phyloP scores from a whole-genome alignment of 2,797 vertebrate species.

The Takifugu rubripes region DNA sequence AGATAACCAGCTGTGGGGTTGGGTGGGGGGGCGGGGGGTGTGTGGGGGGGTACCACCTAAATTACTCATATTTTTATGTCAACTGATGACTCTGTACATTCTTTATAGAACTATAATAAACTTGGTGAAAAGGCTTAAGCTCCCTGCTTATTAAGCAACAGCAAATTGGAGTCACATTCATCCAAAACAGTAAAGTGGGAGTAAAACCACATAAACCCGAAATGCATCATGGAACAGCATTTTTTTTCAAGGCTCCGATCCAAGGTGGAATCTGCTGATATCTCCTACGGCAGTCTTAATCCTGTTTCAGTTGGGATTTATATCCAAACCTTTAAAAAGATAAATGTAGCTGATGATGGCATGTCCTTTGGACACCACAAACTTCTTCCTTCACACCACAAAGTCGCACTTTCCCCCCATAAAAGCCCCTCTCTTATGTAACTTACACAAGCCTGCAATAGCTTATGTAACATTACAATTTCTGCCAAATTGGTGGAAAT shows the following conservation, averaged over 20 bases:
- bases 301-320: constrained; percentile 50
- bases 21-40: too few relatives aligned
- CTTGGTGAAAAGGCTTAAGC: constrained; percentile 22
- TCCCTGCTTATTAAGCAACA: constrained; percentile 53
- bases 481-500: constrained; percentile 60
- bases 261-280: constrained; percentile 52
- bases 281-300: constrained; percentile 59
- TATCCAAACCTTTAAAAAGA: constrained; percentile 56
- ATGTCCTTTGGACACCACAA: constrained; percentile 18
- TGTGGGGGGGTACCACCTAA: too few relatives aligned
- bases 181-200: constrained; percentile 49
- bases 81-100: constrained; percentile 31
- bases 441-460: constrained; percentile 39
- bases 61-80: constrained; percentile 15
- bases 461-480: constrained; percentile 55
- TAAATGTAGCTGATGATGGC: constrained; percentile 54
- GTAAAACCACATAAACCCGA: constrained; percentile 53
- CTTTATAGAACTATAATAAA: constrained; percentile 33
- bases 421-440: constrained; percentile 58
- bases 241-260: constrained; percentile 52
- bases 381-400: constrained; percentile 50
- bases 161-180: constrained; percentile 56
- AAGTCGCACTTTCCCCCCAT: constrained; percentile 56
- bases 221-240: constrained; percentile 65
- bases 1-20: too few relatives aligned